Base-by-base conservation (phyloP, 2,113 vertebrate species). In the Cyanistes caeruleus region DNA sequence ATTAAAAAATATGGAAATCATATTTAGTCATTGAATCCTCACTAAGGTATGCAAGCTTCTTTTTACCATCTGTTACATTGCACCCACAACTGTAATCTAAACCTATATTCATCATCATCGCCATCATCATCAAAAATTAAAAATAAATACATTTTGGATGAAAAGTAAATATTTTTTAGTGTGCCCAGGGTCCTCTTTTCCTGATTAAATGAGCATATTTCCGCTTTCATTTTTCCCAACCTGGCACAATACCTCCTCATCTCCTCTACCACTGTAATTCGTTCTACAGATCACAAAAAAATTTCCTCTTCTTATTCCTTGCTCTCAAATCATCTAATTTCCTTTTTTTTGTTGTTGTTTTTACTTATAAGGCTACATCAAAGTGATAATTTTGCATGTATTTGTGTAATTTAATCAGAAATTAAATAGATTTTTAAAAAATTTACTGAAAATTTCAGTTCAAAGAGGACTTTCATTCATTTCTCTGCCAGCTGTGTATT, bases 381-480 rank as follows among this genome's bases (percentile, higher is more conserved):
- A 81, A 62, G 7, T 46, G 3, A 12, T 31, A 46, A 16, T 53
- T 87, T 64, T 69, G 0, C 9, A 24, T 20, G 5, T 24, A 35
- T 60, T 35, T 56, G 2, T 84, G 31, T 24, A 16, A 35, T 60
- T 80, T 80, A 35, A 35, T 55, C 12, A 44, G 15, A 46, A 18
- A 46, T 16, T 0, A 63, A 58, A 30, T 21, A 0, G 43, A 27
- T 63, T 69, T 70, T 44, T 14, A 0, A 16, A 79, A 51, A 3
- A 9, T 20, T 49, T 22, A 46, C 53, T 22, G 28, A 75, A 74
- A 6, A 72, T 80, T 52, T 73, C 25, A 9, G 1, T 41, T 92
- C 13, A 58, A 65, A 80, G 11, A 80, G 1, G 5, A 13, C 11
- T 63, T 15, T 63, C 28, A 15, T 62, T 33, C 0, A n/a, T 69